Evolutionary conservation across 2,888 invertebrate genomes (phyloP).

Genomic region (Apodemia duryi): DNA sequence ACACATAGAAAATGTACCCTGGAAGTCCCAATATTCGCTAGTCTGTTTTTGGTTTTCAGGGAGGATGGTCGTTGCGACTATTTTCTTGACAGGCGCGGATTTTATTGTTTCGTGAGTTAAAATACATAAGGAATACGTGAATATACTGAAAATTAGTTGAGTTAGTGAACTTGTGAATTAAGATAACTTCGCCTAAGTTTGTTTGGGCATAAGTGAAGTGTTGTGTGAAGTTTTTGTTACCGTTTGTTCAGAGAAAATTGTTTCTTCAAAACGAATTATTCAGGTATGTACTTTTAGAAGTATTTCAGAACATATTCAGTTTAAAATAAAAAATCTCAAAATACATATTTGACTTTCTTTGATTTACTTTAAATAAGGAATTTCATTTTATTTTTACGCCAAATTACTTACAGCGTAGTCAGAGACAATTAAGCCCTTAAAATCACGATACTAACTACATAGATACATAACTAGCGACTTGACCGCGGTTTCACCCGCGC

Average conservation of each 20-base stretch:
- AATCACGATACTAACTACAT: no score
- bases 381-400: no score
- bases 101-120: conserved; percentile 18
- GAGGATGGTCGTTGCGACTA: conserved; percentile 22
- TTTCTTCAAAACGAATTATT: conserved; percentile 1
- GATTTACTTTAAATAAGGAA: no score
- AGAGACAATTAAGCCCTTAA: no score
- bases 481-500: no score
- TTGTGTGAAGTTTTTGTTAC: conserved; percentile 22
- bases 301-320: not conserved
- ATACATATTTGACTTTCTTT: not conserved
- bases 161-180: conserved; percentile 29
- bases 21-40: conserved; percentile 57
- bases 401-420: no score
- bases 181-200: conserved; percentile 28
- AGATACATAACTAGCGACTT: no score
- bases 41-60: conserved; percentile 34
- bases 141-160: conserved; percentile 18
- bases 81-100: conserved; percentile 26
- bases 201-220: conserved; percentile 31
- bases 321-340: not conserved
- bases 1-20: conserved; percentile 51
- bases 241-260: conserved; percentile 15
- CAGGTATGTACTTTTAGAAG: conserved; percentile 23
- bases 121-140: conserved; percentile 13